A percentile compares a stretch with the other conserved stretches of the same genome.
These are phyloP conservation scores for Drosophila peninsularis DNA, from an alignment of 2,888 invertebrate genomes.

Conservation along the genomic window DNA sequence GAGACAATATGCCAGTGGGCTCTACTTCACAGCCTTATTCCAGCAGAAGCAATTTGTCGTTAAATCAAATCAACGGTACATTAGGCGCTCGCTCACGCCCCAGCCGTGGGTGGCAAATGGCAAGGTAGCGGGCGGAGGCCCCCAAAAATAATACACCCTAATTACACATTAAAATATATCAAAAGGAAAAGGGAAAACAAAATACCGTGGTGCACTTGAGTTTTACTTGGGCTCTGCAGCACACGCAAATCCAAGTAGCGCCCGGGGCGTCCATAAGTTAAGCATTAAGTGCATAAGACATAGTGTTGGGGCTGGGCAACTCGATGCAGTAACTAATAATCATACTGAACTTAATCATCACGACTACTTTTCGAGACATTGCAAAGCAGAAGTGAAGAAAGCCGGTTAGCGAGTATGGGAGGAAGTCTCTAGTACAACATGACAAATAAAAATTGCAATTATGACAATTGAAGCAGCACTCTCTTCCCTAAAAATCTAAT, in stretches of 20 bases:
- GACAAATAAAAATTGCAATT: not conserved
- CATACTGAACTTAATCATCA: not conserved
- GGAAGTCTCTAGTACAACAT: too few species aligned
- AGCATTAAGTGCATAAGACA: not conserved
- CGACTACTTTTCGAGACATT: not conserved
- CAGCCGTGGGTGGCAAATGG: not conserved
- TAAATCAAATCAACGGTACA: slow-evolving; percentile 75
- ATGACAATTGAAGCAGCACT: too few species aligned
- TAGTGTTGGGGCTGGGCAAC: not conserved
- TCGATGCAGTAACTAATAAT: not conserved
- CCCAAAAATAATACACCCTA: slow-evolving; percentile 4
- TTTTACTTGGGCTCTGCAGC: not conserved
- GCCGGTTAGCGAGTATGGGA: too few species aligned
- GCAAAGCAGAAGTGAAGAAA: not conserved
- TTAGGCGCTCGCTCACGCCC: slow-evolving; percentile 50
- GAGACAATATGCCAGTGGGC: slow-evolving; percentile 23
- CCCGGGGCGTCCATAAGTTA: not conserved
- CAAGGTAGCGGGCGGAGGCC: slow-evolving; percentile 20
- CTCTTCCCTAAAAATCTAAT: not conserved
- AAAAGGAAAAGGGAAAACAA: slow-evolving; percentile 6
- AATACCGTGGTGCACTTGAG: slow-evolving; percentile 1
- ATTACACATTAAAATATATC: slow-evolving; percentile 15
- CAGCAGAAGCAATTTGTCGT: slow-evolving; percentile 46
- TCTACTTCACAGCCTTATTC: not conserved
- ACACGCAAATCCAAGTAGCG: not conserved